Evolutionary conservation across 2,888 invertebrate species (phyloP), one percentile per base, ranked within the genome.

Genomic region (Eucriotettix oculatus): DNA sequence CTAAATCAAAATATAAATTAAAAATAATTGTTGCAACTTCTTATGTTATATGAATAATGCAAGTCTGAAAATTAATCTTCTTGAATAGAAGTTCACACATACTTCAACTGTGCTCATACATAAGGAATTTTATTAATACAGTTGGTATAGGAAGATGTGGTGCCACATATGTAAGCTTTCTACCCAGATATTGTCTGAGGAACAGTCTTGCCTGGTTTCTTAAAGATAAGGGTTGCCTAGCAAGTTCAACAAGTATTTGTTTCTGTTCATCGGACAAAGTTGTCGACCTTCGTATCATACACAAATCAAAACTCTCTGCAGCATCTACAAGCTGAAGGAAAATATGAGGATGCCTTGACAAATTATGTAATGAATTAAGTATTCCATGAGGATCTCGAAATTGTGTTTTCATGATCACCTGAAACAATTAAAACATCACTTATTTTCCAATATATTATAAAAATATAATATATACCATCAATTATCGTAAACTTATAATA

Each of bases 371-470:
- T 42, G 84, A 86, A 70, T 89, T 90, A 9, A 92, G 76, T 60
- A 91, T 83, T 44, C 91, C 90, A 69, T 87, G 86, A 0, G 90
- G 89, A 69, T 91, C 88, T 61, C 89, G 80, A 70, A 86, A 88
- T 66, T 90, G 90, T 10, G 87, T 87, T 72, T 88, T 87, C 79
- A 89, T 85, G 16, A 87, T 84, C 0, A 87, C 87, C 83, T 83
- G 68, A 65, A 29, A n/a, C 10, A 52, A 40, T 61, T 52, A 54
- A 56, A 52, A 57, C 12, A 60, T 12, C 48, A 60, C 48, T 14
- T n/a, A 29, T 5, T 29, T 29, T 29, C 7, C 7, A 7, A 29
- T 29, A 7, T 29, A 29, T 29, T 29, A 29, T 5, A 29, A 29
- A 29, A 29, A 7, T 9, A 14, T 2, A 48, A 48, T n/a, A 48